phyloP scores from a whole-genome alignment of 2,797 vertebrate genomes.

The Chelidonichthys spinosus region DNA sequence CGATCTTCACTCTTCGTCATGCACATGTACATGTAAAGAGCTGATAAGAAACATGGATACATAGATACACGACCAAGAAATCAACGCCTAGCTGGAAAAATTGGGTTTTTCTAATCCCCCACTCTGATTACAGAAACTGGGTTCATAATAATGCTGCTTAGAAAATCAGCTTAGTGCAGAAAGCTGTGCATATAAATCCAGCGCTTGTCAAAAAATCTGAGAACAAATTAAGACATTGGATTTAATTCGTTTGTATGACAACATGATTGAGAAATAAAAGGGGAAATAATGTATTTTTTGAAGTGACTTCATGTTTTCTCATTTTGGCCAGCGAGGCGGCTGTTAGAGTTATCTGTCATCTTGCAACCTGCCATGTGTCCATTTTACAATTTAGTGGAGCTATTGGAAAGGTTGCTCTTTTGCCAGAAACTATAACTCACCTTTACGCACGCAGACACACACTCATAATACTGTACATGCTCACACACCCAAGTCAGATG shows the following conservation, averaged over 20 bases:
- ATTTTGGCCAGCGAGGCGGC: background rate
- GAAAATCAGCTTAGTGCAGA: slow-evolving; percentile 10
- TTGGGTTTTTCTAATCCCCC: background rate
- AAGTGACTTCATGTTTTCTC: slow-evolving; percentile 3
- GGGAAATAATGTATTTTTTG: background rate
- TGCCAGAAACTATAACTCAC: slow-evolving; percentile 39
- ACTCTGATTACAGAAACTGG: background rate
- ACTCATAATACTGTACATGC: background rate
- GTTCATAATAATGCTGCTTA: background rate
- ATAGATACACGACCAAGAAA: slow-evolving; percentile 1
- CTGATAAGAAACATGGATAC: background rate
- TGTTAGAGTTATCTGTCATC: slow-evolving; percentile 35
- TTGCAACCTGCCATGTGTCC: slow-evolving; percentile 18
- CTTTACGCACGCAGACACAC: slow-evolving; percentile 11
- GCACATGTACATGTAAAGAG: background rate
- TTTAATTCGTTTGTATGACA: background rate
- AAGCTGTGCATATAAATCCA: background rate
- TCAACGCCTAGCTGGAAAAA: background rate
- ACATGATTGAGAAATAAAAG: background rate
- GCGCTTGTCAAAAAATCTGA: background rate
- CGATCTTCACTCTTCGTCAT: background rate
- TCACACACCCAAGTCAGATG: background rate
- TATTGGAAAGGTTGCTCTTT: slow-evolving; percentile 17
- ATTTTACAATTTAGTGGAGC: slow-evolving; percentile 16
- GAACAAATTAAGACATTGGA: background rate